phyloP scores from a whole-genome alignment of 1,140 invertebrate species.

The Ruditapes philippinarum region DNA sequence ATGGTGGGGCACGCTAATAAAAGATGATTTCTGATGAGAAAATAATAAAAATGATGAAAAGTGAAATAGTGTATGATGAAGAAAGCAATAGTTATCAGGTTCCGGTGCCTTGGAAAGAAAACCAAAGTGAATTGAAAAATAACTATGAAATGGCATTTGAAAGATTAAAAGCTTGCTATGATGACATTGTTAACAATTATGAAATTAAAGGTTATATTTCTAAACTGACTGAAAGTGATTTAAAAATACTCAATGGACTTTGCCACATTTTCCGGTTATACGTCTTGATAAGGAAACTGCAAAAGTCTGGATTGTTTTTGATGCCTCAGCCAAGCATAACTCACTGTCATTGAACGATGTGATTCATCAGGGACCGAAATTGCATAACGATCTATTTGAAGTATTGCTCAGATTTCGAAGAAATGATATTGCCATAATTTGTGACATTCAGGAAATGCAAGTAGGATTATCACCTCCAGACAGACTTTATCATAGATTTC shows the following conservation, averaged over 20 bases:
- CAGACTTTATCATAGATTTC: slow-evolving; percentile 42
- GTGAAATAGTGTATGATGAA: not conserved
- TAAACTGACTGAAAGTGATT: slow-evolving; percentile 23
- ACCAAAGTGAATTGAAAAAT: slow-evolving; percentile 26
- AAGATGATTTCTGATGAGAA: too few relatives aligned
- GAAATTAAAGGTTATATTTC: slow-evolving; percentile 66
- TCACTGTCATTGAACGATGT: not conserved
- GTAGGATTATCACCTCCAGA: slow-evolving; percentile 12
- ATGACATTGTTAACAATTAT: slow-evolving; percentile 59
- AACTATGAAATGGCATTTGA: slow-evolving; percentile 64
- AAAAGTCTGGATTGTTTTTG: slow-evolving; percentile 16
- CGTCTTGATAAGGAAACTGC: slow-evolving; percentile 50
- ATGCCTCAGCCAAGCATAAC: slow-evolving; percentile 27
- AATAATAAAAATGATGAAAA: not conserved
- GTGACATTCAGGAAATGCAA: slow-evolving; percentile 63
- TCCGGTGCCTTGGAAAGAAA: slow-evolving; percentile 59
- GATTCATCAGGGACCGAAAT: slow-evolving; percentile 20
- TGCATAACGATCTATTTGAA: slow-evolving; percentile 22
- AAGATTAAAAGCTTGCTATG: slow-evolving; percentile 41
- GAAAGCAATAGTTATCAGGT: slow-evolving; percentile 57
- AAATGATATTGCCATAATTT: slow-evolving; percentile 64
- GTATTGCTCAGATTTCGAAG: slow-evolving; percentile 70
- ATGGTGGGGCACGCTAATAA: too few relatives aligned
- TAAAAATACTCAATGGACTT: slow-evolving; percentile 36
- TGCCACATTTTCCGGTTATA: slow-evolving; percentile 64